These are phyloP conservation scores for Nymphalis io DNA, from an alignment of 1,140 invertebrate genomes.

Conservation along the genomic window DNA sequence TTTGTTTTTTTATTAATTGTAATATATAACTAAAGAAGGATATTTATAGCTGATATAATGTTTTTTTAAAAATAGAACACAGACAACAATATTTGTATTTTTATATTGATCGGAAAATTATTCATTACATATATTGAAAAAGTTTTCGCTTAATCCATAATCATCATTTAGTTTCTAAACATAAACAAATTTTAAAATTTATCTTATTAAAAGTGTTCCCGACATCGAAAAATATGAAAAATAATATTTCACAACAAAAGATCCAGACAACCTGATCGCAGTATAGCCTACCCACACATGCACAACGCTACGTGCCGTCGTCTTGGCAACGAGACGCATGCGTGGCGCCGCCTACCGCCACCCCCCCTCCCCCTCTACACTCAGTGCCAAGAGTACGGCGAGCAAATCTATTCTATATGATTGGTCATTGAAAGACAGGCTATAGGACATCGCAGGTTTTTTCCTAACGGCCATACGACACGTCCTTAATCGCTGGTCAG, in stretches of 20 bases:
- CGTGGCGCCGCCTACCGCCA: slow-evolving; percentile 69
- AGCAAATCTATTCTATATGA: slow-evolving; percentile 66
- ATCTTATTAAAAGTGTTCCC: too few relatives aligned
- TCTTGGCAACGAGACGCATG: slow-evolving; percentile 76
- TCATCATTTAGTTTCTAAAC: too few relatives aligned
- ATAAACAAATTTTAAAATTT: too few relatives aligned
- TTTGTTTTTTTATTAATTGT: too few relatives aligned
- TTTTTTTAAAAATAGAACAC: too few relatives aligned
- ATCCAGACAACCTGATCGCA: slow-evolving; percentile 26
- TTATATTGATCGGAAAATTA: too few relatives aligned
- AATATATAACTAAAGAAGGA: too few relatives aligned
- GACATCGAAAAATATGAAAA: background rate
- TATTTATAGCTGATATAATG: too few relatives aligned
- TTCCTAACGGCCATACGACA: slow-evolving; percentile 42
- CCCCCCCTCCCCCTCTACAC: slow-evolving; percentile 43
- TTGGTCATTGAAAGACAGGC: slow-evolving; percentile 68
- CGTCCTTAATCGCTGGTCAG: slow-evolving; percentile 26
- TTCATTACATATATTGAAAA: too few relatives aligned
- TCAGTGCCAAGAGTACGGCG: slow-evolving; percentile 42
- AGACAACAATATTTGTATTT: too few relatives aligned
- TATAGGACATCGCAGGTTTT: slow-evolving; percentile 43
- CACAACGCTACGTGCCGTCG: slow-evolving; percentile 69
- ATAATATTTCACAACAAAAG: slow-evolving; percentile 5
- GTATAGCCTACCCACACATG: slow-evolving; percentile 54
- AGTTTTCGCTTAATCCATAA: too few relatives aligned